Conservation (phyloP, 2,888 invertebrate genomes). For the Gandaritis pyraliata region DNA sequence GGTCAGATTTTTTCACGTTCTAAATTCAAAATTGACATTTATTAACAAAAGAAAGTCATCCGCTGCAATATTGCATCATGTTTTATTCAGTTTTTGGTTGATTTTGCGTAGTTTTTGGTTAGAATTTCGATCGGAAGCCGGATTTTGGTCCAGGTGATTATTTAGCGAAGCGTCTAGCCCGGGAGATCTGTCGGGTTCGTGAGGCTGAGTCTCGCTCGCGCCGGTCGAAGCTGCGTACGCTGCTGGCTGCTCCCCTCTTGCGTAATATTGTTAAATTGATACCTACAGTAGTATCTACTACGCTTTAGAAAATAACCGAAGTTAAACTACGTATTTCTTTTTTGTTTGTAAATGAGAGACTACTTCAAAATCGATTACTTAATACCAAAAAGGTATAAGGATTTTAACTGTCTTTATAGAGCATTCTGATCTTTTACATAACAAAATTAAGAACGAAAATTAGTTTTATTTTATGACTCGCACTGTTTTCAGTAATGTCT, state of each 20-base stretch:
- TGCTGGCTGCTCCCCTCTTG: conserved; percentile 75
- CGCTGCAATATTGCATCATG: conserved; percentile 1
- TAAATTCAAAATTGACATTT: conserved; percentile 57
- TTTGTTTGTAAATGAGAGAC: background rate
- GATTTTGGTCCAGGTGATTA: conserved; percentile 37
- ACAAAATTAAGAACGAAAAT: too few species aligned
- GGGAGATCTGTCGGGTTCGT: conserved; percentile 71
- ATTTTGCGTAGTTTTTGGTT: conserved; percentile 50
- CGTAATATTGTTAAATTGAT: conserved; percentile 67
- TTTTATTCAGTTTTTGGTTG: conserved; percentile 43
- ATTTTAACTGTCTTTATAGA: background rate
- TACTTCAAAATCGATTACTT: background rate
- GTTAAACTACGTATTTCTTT: background rate
- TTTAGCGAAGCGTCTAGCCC: conserved; percentile 54
- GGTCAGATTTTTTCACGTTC: conserved; percentile 54
- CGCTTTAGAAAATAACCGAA: conserved; percentile 12
- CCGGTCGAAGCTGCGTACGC: conserved; percentile 74
- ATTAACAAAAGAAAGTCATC: conserved; percentile 47
- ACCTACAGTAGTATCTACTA: conserved; percentile 41
- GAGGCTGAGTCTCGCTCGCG: conserved; percentile 73
- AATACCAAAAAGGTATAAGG: background rate
- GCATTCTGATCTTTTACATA: too few species aligned
- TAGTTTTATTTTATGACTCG: background rate
- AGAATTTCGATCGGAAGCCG: conserved; percentile 48
- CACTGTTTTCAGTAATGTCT: background rate